Conservation (phyloP, 2,888 invertebrate genomes). For the Nebria brevicollis region DNA sequence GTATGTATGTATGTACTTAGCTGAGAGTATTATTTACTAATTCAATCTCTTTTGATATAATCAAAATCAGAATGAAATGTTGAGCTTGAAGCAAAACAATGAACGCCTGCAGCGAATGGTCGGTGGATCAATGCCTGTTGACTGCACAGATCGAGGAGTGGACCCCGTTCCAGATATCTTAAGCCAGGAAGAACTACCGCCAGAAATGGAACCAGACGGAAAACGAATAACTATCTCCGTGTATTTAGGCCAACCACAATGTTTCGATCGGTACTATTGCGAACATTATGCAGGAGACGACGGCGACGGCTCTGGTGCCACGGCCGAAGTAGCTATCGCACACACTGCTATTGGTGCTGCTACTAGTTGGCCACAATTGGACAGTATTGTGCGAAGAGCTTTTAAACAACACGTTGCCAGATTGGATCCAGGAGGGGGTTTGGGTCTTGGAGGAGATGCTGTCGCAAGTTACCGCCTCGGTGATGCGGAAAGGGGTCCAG, state of each 20-base stretch:
- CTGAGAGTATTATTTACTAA: conserved; percentile 21
- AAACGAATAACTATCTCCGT: conserved; percentile 90
- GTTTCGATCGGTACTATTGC: conserved; percentile 67
- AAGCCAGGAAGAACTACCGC: conserved; percentile 58
- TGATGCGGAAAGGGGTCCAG: conserved; percentile 83
- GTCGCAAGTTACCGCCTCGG: conserved; percentile 94
- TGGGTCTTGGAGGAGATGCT: conserved; percentile 83
- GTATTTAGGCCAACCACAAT: conserved; percentile 85
- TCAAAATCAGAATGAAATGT: conserved; percentile 85
- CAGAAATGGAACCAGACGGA: conserved; percentile 72
- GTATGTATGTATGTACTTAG: too few relatives aligned
- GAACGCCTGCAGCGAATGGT: conserved; percentile 92
- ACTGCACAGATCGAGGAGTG: conserved; percentile 58
- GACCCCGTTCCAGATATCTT: conserved; percentile 61
- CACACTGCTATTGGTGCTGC: conserved; percentile 90
- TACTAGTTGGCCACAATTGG: conserved; percentile 94
- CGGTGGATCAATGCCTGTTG: conserved; percentile 57
- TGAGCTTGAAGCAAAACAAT: conserved; percentile 95
- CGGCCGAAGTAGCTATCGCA: conserved; percentile 82
- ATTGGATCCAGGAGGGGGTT: conserved; percentile 91
- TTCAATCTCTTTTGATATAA: not conserved
- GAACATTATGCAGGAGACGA: conserved; percentile 62
- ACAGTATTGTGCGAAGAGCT: conserved; percentile 88
- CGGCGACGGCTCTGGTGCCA: conserved; percentile 60
- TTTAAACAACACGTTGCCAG: conserved; percentile 95